Evolutionary conservation across 2,113 vertebrate genomes (phyloP), one percentile per base, ranked within the genome.

Genomic region (Alaudala cheleensis): DNA sequence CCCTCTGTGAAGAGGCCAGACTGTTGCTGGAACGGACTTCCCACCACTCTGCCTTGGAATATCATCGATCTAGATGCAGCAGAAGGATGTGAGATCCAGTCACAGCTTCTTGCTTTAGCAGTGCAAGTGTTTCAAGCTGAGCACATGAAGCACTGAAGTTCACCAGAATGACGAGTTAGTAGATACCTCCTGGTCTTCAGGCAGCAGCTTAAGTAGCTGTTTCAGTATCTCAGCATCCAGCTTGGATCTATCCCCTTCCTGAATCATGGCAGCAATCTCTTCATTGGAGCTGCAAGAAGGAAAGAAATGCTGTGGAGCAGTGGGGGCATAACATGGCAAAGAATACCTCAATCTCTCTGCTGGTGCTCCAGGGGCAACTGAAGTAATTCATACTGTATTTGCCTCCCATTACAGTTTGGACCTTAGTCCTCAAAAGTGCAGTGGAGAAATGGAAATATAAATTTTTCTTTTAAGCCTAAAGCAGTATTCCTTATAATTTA

Each of bases 181-280:
- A 70, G 47, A 20, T 93, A 99, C 99, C 98, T 99, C 99, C 0
- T 98, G 97, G 65, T 98, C 98, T 90, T 99, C 99, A 3, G 99
- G 99, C 19, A 99, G 98, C 39, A 99, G 98, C 82, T 99, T 99
- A 26, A 99, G 94, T 22, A 99, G 98, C 95, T 99, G 99, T 89
- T 98, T 99, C 69, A 99, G 96, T 8, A 97, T 93, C 79, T 99
- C 99, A 18, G 98, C 98, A 26, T 99, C 98, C 78, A 99, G 88
- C 73, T 73, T 98, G 13, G 97, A 96, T 15, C 97, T 97, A 83
- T 99, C 98, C 11, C 99, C 99, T 3, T 93, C 98, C 58, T 96
- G 98, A 95, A 99, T 98, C 98, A 99, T 98, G 42, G 91, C 78
- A 26, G 96, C 96, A 90, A 99, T 97, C 13, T 99, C 99, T 90